Conservation (phyloP, 2,113 vertebrate species). For the Neotoma lepida region DNA sequence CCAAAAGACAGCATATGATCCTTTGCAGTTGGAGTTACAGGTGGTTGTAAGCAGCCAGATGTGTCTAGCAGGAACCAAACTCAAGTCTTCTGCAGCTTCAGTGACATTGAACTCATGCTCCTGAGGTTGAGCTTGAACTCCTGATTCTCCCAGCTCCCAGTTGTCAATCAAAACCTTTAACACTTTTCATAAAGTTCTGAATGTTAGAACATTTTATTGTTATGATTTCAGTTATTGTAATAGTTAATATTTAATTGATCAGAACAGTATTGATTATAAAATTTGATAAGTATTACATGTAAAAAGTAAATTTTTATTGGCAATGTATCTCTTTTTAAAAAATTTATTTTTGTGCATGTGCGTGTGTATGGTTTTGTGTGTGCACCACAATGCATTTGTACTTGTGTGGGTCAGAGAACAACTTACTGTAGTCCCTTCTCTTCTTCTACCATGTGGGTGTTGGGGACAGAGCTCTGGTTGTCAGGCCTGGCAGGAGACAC, state of each 20-base stretch:
- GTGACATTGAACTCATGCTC: not conserved
- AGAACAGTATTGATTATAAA: constrained; percentile 6
- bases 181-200: not conserved
- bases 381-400: not conserved
- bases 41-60: not conserved
- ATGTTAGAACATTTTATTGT: not conserved
- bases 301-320: constrained; percentile 4
- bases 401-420: not conserved
- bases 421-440: not conserved
- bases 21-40: not conserved
- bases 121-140: not conserved
- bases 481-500: not conserved
- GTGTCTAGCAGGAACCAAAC: not conserved
- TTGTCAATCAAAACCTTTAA: not conserved
- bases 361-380: not conserved
- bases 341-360: not conserved
- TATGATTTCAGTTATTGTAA: constrained; percentile 2
- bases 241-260: not conserved
- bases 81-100: not conserved
- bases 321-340: not conserved
- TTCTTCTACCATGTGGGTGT: not conserved
- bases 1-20: not conserved
- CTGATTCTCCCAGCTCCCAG: not conserved
- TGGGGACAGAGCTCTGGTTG: not conserved
- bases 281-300: constrained; percentile 35